Conservation (phyloP, 64 coral and sea anemone genomes). For the Pocillopora damicornis region DNA sequence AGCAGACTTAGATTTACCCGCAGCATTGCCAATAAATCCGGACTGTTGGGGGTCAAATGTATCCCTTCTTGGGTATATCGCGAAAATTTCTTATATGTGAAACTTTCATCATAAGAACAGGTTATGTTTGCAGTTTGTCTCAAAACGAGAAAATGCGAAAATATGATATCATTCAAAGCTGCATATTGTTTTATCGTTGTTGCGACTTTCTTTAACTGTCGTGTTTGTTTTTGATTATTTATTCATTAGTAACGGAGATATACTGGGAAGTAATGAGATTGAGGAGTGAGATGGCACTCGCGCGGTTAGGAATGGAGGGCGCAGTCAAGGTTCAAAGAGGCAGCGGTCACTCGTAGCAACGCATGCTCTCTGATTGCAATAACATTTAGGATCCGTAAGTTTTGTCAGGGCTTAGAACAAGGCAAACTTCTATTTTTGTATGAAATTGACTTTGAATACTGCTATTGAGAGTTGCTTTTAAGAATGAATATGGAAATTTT, state of each 20-base stretch:
- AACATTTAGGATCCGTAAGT: not conserved
- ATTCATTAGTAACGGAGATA: constrained; percentile 77
- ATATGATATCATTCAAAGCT: too few relatives aligned
- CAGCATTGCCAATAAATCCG: too few relatives aligned
- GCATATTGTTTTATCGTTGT: not conserved
- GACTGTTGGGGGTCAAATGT: too few relatives aligned
- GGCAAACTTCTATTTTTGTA: not conserved
- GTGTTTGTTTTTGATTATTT: not conserved
- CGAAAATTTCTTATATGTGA: too few relatives aligned
- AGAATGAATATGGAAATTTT: not conserved
- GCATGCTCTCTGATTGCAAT: not conserved
- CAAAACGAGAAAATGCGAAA: not conserved
- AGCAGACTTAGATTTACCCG: too few relatives aligned
- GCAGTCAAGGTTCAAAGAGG: constrained; percentile 8
- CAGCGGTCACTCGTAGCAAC: constrained; percentile 6
- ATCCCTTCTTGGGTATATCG: too few relatives aligned
- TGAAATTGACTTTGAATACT: not conserved
- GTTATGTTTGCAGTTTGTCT: not conserved
- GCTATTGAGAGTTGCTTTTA: not conserved
- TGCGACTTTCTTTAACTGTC: not conserved
- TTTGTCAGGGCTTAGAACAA: not conserved
- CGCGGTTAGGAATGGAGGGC: constrained; percentile 60
- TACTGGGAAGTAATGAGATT: constrained; percentile 97
- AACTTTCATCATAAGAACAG: too few relatives aligned
- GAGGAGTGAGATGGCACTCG: constrained; percentile 75